Evolutionary conservation across 2,113 vertebrate genomes (phyloP), one percentile per base, ranked within the genome.

Genomic region (Orientallactaga bullata): DNA sequence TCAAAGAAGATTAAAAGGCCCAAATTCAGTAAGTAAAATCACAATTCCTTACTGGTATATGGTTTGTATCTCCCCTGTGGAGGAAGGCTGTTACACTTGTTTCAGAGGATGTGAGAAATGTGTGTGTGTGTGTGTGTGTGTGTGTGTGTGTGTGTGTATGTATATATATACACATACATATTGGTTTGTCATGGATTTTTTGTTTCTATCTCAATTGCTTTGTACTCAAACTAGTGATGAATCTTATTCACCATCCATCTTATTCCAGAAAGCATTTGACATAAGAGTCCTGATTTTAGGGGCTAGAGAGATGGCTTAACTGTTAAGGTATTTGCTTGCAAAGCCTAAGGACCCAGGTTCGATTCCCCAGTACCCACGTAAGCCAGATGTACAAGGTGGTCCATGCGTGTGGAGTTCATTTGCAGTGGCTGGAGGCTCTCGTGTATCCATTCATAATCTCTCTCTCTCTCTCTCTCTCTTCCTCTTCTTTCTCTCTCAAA

Each of bases 1-100:
- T 97, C 96, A 94, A 98, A 98, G 97, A 99, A 99, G 98, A 98
- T 72, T 76, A 99, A 99, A 97, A 99, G 99, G 83, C 96, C 98
- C 93, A 99, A 99, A 95, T 97, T 99, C 97, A 98, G 99, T 99
- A 98, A 98, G 98, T 98, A 55, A 69, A 96, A 42, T 21, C 9
- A 26, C 11, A 94, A 82, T 69, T 76, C 30, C 35, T 94, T 32
- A 3, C 21, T 88, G 51, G 1, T 92, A 88, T 73, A 79, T 73
- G 79, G 51, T 5, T 81, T 55, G 12, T 42, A 13, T 37, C 12
- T 79, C 55, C 58, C 30, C 17, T 4, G 3, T 55, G 11, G 28
- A 28, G 32, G 32, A 28, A 30, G 32, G 32, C n/a, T 47, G 2
- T 42, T 80, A 32, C 3, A 12, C 42, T 83, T 80, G 32, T 39